Conservation (phyloP, 30 jellyfish, hydroid and myxozoan genomes). For the Catostylus mosaicus region DNA sequence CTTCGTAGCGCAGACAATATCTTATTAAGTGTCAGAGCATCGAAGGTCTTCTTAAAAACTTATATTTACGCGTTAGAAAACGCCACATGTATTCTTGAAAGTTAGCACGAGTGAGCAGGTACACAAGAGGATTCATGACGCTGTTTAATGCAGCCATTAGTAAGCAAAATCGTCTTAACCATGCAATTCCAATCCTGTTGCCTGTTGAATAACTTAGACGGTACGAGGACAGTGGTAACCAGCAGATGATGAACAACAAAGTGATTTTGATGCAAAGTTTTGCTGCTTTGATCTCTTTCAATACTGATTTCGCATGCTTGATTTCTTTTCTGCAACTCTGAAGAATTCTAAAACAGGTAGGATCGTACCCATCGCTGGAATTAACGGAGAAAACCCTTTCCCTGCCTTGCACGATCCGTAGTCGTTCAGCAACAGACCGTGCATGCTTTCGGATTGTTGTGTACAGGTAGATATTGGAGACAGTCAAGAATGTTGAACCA, state of each 20-base stretch:
- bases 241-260: slow-evolving; percentile 18
- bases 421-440: not conserved
- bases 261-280: slow-evolving; percentile 44
- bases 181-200: slow-evolving; percentile 24
- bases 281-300: slow-evolving; percentile 52
- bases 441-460: slow-evolving; percentile 11
- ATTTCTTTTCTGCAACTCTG: not conserved
- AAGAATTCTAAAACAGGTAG: not conserved
- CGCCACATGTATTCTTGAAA: slow-evolving; percentile 48
- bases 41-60: not conserved
- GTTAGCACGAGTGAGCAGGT: slow-evolving; percentile 32
- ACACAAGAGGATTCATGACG: slow-evolving; percentile 42
- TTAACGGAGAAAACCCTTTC: not conserved
- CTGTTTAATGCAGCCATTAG: slow-evolving; percentile 40
- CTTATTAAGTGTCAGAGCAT: not conserved
- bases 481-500: slow-evolving; percentile 37
- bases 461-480: slow-evolving; percentile 24
- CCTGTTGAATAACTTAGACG: slow-evolving; percentile 49
- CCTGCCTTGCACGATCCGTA: not conserved
- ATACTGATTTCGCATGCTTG: not conserved
- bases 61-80: slow-evolving; percentile 7
- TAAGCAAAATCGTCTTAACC: slow-evolving; percentile 50
- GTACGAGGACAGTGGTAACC: slow-evolving; percentile 51
- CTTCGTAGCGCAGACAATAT: too few relatives aligned
- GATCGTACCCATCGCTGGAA: not conserved